Evolutionary conservation across 2,797 vertebrate genomes (phyloP).

Genomic region (Microctenopoma lineatum): DNA sequence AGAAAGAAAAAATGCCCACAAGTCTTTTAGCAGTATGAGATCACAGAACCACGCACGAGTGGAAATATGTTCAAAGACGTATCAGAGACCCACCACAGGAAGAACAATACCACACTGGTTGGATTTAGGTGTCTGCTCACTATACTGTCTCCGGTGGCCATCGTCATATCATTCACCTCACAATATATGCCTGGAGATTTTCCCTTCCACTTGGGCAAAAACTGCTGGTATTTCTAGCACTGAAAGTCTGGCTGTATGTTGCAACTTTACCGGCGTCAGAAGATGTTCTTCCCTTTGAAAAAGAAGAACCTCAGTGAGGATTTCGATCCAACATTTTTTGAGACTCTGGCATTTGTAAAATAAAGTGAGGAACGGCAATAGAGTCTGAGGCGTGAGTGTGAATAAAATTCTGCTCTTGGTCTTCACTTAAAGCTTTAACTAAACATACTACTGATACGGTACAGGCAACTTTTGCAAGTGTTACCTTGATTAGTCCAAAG

Average conservation of each 20-base stretch:
- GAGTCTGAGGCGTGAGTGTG: slow-evolving; percentile 24
- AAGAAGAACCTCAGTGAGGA: slow-evolving; percentile 34
- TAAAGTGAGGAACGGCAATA: slow-evolving; percentile 27
- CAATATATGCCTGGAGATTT: slow-evolving; percentile 60
- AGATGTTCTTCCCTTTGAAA: slow-evolving; percentile 22
- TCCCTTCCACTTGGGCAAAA: slow-evolving; percentile 41
- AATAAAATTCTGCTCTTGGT: slow-evolving; percentile 23
- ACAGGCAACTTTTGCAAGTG: background rate
- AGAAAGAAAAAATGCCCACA: slow-evolving; percentile 12
- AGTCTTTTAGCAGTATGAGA: slow-evolving; percentile 17
- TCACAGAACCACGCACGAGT: slow-evolving; percentile 20
- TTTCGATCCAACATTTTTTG: slow-evolving; percentile 47
- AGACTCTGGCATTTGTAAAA: slow-evolving; percentile 35
- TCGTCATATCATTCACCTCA: slow-evolving; percentile 67
- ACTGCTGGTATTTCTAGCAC: slow-evolving; percentile 21
- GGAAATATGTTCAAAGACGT: slow-evolving; percentile 44
- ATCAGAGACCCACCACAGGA: slow-evolving; percentile 9
- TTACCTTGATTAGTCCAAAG: background rate
- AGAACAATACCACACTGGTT: slow-evolving; percentile 29
- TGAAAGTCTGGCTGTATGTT: slow-evolving; percentile 47
- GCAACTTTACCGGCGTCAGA: slow-evolving; percentile 51
- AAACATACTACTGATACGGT: slow-evolving; percentile 9
- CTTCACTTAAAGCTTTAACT: slow-evolving; percentile 3
- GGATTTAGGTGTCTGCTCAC: slow-evolving; percentile 47
- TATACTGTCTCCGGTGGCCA: slow-evolving; percentile 49